A percentile compares a stretch with the other conserved stretches of the same genome.
Evolutionary conservation across 2,888 invertebrate genomes (phyloP).

Genomic region (Torymus tubicola): DNA sequence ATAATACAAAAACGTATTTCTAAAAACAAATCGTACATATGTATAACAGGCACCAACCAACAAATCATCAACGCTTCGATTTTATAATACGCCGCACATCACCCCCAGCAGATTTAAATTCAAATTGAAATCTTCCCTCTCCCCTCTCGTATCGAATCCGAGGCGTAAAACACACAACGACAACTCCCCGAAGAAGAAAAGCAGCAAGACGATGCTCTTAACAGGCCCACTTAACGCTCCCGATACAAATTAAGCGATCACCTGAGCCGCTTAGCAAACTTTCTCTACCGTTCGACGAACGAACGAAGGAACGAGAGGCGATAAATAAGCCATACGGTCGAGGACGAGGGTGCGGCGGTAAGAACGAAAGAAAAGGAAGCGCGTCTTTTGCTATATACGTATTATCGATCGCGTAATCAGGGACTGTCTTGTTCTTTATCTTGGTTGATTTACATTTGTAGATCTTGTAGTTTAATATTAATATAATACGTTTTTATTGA

Average conservation of each 20-base stretch:
- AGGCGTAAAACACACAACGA: no score
- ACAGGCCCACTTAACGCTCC: conserved; percentile 15
- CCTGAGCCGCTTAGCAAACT: conserved; percentile 39
- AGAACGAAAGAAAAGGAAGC: conserved; percentile 3
- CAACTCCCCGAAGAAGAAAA: background rate
- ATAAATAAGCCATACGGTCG: conserved; percentile 38
- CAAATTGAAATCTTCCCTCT: background rate
- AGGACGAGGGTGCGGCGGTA: background rate
- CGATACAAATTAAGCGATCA: conserved; percentile 26
- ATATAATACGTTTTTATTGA: no score
- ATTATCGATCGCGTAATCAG: conserved; percentile 39
- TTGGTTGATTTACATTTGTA: no score
- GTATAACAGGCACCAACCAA: no score
- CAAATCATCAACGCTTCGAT: no score
- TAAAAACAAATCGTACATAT: no score
- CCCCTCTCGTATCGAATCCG: background rate
- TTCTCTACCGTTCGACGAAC: no score
- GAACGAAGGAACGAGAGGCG: background rate
- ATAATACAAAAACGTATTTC: no score
- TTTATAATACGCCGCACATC: no score
- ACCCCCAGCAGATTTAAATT: no score
- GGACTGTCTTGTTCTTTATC: no score
- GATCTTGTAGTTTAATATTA: no score
- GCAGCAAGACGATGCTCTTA: background rate
- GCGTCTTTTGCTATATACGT: background rate